Evolutionary conservation across 1,140 invertebrate genomes (phyloP), one percentile per base, ranked within the genome.

Genomic region (Ceratosolen fusciceps): DNA sequence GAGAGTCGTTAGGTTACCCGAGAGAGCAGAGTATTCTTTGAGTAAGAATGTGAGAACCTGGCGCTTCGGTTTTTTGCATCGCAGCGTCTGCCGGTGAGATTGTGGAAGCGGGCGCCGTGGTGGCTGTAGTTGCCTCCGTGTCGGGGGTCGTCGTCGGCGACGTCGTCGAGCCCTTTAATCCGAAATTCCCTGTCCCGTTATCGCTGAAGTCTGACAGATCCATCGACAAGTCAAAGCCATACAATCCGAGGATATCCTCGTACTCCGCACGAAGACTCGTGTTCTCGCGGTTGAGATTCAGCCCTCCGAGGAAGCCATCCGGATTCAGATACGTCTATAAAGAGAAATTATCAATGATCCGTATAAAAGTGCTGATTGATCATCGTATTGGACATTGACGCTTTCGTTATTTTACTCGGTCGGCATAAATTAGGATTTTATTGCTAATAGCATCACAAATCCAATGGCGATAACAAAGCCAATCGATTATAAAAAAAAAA

Each of bases 241-340:
- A 96, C 87, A 95, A 96, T 77, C 92, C 90, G 24, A 96, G 87
- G 47, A 95, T 90, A 29, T 93, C 92, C 85, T 93, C 93, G 83
- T 95, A 96, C 37, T 93, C 92, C 16, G 92, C 90, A 31, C 92
- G 93, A 39, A 96, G 92, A 5, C 91, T 93, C 0, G 95, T 93
- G 85, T 95, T 94, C 82, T 95, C 93, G 65, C 93, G 93, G 85
- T 94, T 96, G 29, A 96, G 88, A 3, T 94, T 94, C 70, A 96
- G 86, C 1, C 95, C 95, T 10, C 94, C 94, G 0, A 96, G 88
- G 76, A 96, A 96, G 34, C 95, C 95, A 83, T 96, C 94, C 1
- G 94, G 93, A 77, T 94, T 94, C 74, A 96, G 94, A 85, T 96
- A 96, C 39, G 93, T 95, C 95, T 96, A 84, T 84, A n/a, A n/a